Percentiles rank a stretch among this genome's conserved stretches.
phyloP scores from a whole-genome alignment of 2,113 vertebrate genomes.

The Dicaeum eximium region DNA sequence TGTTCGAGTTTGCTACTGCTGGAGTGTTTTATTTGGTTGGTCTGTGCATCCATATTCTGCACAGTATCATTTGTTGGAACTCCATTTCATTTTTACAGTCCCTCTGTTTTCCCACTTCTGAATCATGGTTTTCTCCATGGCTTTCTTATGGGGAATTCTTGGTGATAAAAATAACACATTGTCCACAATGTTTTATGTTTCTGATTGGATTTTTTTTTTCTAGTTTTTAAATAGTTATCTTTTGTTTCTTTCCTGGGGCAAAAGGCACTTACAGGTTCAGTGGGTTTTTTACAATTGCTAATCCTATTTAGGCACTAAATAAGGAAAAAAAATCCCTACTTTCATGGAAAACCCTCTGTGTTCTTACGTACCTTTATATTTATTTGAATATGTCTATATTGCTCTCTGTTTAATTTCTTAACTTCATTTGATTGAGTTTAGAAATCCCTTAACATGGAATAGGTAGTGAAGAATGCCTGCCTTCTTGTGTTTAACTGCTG shows the following conservation, averaged over 20 bases:
- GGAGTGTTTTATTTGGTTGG: not conserved
- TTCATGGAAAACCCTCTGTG: not conserved
- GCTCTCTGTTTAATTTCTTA: not conserved
- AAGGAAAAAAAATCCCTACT: not conserved
- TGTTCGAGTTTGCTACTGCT: not conserved
- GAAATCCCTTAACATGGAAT: not conserved
- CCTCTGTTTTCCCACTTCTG: not conserved
- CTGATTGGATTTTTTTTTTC: not conserved
- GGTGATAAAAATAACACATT: not conserved
- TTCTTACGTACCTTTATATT: not conserved
- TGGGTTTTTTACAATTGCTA: not conserved
- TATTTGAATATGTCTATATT: not conserved
- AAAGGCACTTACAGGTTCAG: not conserved
- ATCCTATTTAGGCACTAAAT: not conserved
- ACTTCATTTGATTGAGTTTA: not conserved
- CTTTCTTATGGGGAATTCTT: not conserved
- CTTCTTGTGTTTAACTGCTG: not conserved
- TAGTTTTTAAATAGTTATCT: not conserved
- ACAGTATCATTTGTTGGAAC: not conserved
- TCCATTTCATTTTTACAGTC: constrained; percentile 18
- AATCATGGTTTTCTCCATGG: not conserved
- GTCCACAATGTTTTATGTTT: not conserved
- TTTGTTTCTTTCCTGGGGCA: not conserved
- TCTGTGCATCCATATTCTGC: not conserved
- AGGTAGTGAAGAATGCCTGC: not conserved